A percentile compares a stretch with the other conserved stretches of the same genome.
Conservation (phyloP, 2,888 invertebrate species). For the Drosophila anceps region DNA sequence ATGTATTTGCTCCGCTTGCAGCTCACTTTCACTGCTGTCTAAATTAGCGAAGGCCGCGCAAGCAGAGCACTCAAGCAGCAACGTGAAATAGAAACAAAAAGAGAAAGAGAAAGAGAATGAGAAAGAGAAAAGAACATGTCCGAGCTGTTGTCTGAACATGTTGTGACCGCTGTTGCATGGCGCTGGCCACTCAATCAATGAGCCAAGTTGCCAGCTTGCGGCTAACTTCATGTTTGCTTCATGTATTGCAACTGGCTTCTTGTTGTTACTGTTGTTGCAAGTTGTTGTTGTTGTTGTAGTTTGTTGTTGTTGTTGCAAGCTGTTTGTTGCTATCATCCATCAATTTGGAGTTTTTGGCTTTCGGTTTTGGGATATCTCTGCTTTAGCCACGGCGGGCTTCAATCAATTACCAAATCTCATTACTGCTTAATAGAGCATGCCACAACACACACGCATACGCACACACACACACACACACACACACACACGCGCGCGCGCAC, state of each 20-base stretch:
- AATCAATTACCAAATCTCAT: constrained; percentile 81
- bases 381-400: constrained; percentile 47
- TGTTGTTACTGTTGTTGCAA: constrained; percentile 5
- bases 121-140: not conserved
- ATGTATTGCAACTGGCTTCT: not conserved
- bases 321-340: constrained; percentile 61
- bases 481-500: constrained; percentile 2
- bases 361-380: constrained; percentile 32
- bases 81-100: not conserved
- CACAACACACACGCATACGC: constrained; percentile 29
- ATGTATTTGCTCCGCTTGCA: no score
- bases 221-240: constrained; percentile 10
- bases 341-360: constrained; percentile 58
- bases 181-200: constrained; percentile 40
- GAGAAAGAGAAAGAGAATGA: not conserved
- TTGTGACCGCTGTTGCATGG: constrained; percentile 42
- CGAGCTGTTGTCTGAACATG: constrained; percentile 5
- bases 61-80: not conserved
- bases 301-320: constrained; percentile 2
- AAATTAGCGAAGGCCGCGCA: not conserved
- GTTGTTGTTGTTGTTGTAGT: not conserved
- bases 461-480: constrained; percentile 12
- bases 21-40: not conserved
- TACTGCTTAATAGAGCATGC: constrained; percentile 78
- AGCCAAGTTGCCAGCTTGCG: constrained; percentile 30